phyloP scores from a whole-genome alignment of 35 echinoderm and acorn worm genomes.

The Antedon bifida region DNA sequence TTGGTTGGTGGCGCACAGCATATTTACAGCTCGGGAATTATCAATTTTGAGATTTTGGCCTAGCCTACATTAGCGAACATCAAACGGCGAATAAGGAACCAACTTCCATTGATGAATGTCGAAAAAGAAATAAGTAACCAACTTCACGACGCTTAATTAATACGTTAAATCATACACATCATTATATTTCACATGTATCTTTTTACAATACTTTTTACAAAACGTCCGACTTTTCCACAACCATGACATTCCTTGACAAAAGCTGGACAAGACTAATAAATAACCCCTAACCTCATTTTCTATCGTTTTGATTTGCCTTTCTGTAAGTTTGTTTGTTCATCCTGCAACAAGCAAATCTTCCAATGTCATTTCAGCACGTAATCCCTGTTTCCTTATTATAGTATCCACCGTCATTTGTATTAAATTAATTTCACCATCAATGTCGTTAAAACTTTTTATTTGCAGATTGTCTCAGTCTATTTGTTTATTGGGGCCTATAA shows the following conservation, averaged over 20 bases:
- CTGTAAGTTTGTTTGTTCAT: neutral
- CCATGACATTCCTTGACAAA: neutral
- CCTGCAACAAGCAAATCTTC: neutral
- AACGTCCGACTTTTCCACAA: neutral
- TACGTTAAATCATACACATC: no score
- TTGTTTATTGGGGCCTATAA: neutral
- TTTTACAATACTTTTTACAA: neutral
- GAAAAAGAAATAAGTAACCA: no score
- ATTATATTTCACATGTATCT: no score
- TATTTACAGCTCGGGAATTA: no score
- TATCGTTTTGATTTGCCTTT: neutral
- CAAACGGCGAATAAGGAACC: no score
- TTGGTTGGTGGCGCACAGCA: no score
- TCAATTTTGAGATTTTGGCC: no score
- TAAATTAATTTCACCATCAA: slow-evolving; percentile 10
- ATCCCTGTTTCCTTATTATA: neutral
- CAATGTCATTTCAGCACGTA: neutral
- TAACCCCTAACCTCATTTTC: neutral
- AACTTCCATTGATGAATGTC: no score
- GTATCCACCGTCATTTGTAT: neutral
- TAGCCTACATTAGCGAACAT: no score
- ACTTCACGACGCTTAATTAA: no score
- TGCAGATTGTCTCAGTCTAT: neutral
- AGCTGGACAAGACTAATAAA: neutral
- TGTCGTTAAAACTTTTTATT: slow-evolving; percentile 10